Percentiles rank a stretch among this genome's conserved stretches.
Conservation (phyloP, 2,113 vertebrate genomes). For the Rousettus leschenaultii region DNA sequence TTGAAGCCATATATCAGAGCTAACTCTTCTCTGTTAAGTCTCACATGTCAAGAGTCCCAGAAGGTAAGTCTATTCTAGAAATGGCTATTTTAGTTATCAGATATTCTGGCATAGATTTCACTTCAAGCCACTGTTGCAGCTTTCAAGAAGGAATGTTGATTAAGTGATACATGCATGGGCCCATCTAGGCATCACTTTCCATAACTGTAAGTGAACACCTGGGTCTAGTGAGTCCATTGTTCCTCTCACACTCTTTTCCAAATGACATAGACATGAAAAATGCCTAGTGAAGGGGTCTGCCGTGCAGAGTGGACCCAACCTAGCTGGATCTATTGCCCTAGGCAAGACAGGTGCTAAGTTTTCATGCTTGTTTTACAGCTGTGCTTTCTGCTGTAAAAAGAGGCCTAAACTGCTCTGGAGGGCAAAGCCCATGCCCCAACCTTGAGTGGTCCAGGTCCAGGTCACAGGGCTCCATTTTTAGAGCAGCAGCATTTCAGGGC, state of each 20-base stretch:
- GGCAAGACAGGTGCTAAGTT: background rate
- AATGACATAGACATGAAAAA: background rate
- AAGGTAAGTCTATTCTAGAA: background rate
- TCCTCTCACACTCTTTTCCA: background rate
- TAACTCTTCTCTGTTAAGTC: background rate
- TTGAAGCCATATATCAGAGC: background rate
- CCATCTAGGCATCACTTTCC: background rate
- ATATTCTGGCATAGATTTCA: background rate
- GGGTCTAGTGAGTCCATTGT: background rate
- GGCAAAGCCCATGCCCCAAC: background rate
- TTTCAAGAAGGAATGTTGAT: background rate
- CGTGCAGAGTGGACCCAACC: background rate
- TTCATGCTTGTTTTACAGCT: background rate
- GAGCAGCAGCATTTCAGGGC: background rate
- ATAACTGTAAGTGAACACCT: background rate
- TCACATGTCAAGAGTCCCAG: background rate
- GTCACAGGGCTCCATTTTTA: background rate
- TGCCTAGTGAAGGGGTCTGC: background rate
- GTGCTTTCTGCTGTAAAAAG: background rate
- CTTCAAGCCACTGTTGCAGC: background rate
- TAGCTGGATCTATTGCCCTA: background rate
- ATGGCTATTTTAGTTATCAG: background rate
- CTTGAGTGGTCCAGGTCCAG: background rate
- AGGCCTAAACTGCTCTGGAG: background rate
- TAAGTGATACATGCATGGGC: background rate